These are phyloP conservation scores for Sphenopsis melanotis DNA, from an alignment of 2,797 vertebrate species.

Conservation along the genomic window DNA sequence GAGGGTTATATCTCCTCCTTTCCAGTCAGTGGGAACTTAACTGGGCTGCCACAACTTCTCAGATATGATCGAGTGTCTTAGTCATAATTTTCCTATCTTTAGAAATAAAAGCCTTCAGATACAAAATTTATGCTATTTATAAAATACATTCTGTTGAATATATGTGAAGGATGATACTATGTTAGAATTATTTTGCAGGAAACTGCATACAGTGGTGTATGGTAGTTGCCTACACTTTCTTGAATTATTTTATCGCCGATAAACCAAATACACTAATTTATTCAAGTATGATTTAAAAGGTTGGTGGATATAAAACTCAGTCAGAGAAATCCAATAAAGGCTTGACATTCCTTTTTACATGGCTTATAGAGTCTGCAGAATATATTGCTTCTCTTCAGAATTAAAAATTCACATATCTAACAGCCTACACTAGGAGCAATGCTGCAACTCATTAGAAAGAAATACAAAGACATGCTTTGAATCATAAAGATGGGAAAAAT, in stretches of 20 bases:
- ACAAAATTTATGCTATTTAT: not conserved
- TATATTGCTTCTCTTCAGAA: not conserved
- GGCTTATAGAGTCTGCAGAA: not conserved
- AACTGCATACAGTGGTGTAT: not conserved
- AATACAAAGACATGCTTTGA: not conserved
- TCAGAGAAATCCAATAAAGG: not conserved
- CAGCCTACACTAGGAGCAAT: not conserved
- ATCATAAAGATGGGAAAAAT: not conserved
- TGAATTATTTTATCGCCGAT: not conserved
- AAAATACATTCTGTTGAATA: not conserved
- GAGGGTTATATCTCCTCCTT: not conserved
- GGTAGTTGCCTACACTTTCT: not conserved
- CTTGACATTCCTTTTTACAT: not conserved
- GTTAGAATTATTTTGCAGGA: not conserved
- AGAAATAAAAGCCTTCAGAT: not conserved
- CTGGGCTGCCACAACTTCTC: not conserved
- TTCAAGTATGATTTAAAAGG: not conserved
- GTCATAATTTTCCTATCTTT: not conserved
- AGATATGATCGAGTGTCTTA: not conserved
- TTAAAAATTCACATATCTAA: not conserved
- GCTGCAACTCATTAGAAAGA: not conserved
- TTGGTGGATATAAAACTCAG: not conserved
- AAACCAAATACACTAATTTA: not conserved
- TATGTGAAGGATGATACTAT: not conserved
- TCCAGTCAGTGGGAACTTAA: not conserved